phyloP scores from a whole-genome alignment of 2,888 invertebrate genomes.

The Spodoptera exigua region DNA sequence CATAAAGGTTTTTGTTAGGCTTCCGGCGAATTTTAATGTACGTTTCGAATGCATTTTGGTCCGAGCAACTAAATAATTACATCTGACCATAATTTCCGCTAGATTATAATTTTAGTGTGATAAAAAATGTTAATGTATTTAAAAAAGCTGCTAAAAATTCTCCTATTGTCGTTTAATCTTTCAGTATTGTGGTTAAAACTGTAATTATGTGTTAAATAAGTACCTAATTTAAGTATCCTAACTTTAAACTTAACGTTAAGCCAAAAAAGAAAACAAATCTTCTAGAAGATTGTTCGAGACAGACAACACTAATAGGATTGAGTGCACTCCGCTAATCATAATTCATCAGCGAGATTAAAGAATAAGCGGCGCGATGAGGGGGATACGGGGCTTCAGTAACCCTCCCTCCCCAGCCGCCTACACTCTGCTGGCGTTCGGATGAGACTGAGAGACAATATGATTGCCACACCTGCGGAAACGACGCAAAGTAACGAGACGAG shows the following conservation, averaged over 20 bases:
- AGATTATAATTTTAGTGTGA: constrained; percentile 22
- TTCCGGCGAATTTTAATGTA: constrained; percentile 82
- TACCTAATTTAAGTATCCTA: background rate
- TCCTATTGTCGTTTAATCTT: too few species aligned
- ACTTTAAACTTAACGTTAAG: constrained; percentile 12
- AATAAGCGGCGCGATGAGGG: constrained; percentile 81
- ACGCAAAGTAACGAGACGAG: constrained; percentile 86
- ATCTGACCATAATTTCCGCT: constrained; percentile 57
- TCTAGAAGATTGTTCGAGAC: constrained; percentile 69
- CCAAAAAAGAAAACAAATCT: constrained; percentile 71
- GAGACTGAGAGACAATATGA: constrained; percentile 85
- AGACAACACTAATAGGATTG: constrained; percentile 84
- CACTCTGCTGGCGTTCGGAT: constrained; percentile 54
- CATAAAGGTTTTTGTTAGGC: constrained; percentile 85
- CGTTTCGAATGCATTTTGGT: constrained; percentile 77
- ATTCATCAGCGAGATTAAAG: constrained; percentile 89
- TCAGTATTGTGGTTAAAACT: too few species aligned
- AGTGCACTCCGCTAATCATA: constrained; percentile 89
- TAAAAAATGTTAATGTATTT: too few species aligned
- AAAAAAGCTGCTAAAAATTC: too few species aligned
- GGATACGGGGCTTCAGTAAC: constrained; percentile 51
- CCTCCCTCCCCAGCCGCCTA: constrained; percentile 37
- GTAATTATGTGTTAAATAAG: background rate
- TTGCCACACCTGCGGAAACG: constrained; percentile 89
- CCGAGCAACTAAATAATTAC: constrained; percentile 70